Percentiles rank a stretch among this genome's conserved stretches.
Evolutionary conservation across 2,888 invertebrate genomes (phyloP).

Genomic region (Thymelicus lineola): DNA sequence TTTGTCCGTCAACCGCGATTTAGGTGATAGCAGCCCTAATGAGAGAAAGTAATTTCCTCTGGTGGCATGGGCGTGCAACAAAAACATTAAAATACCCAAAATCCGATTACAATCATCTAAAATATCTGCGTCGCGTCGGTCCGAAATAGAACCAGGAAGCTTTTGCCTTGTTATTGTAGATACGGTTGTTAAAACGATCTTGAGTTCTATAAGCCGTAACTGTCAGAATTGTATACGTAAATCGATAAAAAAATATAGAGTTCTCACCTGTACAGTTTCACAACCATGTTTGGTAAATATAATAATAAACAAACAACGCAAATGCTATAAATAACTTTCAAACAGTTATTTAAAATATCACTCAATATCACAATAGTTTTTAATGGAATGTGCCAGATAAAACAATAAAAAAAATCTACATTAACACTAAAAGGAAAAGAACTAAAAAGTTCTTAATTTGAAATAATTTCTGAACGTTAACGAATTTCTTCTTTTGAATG

Average conservation of each 20-base stretch:
- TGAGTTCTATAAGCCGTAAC: too few relatives aligned
- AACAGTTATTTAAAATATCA: slow-evolving; percentile 64
- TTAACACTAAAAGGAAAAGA: slow-evolving; percentile 38
- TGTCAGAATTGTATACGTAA: neutral
- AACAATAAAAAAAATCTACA: slow-evolving; percentile 2
- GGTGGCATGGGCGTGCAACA: too few relatives aligned
- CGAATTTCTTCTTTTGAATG: slow-evolving; percentile 59
- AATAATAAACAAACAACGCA: slow-evolving; percentile 46
- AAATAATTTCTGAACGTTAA: slow-evolving; percentile 58
- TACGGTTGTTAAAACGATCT: too few relatives aligned
- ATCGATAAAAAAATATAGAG: neutral
- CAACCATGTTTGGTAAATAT: slow-evolving; percentile 61
- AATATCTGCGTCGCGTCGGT: too few relatives aligned
- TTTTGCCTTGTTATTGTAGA: too few relatives aligned
- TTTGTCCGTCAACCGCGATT: too few relatives aligned
- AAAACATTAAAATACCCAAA: too few relatives aligned
- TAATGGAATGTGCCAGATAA: slow-evolving; percentile 43
- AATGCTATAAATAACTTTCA: slow-evolving; percentile 49
- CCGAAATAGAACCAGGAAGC: too few relatives aligned
- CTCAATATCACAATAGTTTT: slow-evolving; percentile 43
- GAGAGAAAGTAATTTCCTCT: too few relatives aligned
- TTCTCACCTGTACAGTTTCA: slow-evolving; percentile 67
- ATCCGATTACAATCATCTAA: too few relatives aligned
- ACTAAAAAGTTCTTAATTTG: slow-evolving; percentile 48
- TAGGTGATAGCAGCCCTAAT: too few relatives aligned